Evolutionary conservation across 2,888 invertebrate genomes (phyloP), one percentile per base, ranked within the genome.

Genomic region (Cerastis leucographa): DNA sequence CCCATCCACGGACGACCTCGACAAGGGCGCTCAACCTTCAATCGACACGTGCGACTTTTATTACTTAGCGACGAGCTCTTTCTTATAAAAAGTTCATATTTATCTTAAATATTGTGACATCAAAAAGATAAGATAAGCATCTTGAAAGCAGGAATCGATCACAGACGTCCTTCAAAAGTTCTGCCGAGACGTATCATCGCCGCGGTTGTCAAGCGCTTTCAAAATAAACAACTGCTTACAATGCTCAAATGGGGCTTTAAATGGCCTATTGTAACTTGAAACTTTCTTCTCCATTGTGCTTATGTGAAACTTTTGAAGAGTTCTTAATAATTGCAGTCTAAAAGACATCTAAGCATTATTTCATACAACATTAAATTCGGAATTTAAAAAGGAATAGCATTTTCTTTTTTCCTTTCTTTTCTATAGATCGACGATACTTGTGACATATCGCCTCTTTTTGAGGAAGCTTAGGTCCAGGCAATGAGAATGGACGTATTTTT

Each of bases 181-280:
- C 64, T 61, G 14, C 64, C 65, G 67, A 83, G 74, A 83, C 73
- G 76, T 86, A 79, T 78, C 86, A 81, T 73, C 74, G 76, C 54
- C 62, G 11, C 66, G 40, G 46, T 65, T 78, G 77, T 78, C 66
- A 82, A 72, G 66, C 59, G 64, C 69, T 78, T 75, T 70, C 67
- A 70, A 82, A 81, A 82, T 86, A 85, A 85, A 85, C 76, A 81
- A 68, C 69, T 70, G 76, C 75, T 81, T 61, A 81, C 73, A 80
- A 74, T 80, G 73, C 72, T 71, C 35, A 77, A 87, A 84, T 89
- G 69, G 78, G 66, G 75, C 78, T 79, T 74, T 76, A 87, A 79
- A 87, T 79, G 76, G 67, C 42, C 61, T 56, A 81, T 83, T 79
- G 88, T 80, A 72, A 74, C 81, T 80, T 84, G 62, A 69, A 76